Percentiles rank a stretch among this genome's conserved stretches.
phyloP scores from a whole-genome alignment of 1,140 invertebrate species.

The Xylocopa sonorina region DNA sequence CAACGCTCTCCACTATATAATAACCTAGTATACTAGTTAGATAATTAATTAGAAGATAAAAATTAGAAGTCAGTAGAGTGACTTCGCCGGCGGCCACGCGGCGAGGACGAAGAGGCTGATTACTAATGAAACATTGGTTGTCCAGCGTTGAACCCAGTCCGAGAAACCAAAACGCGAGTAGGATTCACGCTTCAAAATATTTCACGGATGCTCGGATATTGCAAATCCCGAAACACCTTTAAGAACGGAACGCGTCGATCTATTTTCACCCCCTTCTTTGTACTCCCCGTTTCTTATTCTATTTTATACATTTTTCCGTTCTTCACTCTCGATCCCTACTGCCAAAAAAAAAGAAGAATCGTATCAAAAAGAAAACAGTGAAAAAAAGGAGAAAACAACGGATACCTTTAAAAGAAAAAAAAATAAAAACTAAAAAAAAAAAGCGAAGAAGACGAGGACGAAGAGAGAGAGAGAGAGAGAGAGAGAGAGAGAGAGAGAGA shows the following conservation, averaged over 20 bases:
- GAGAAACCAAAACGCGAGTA: constrained; percentile 43
- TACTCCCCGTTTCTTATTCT: not conserved
- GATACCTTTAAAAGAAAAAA: too few species aligned
- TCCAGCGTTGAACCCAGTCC: constrained; percentile 60
- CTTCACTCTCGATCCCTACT: constrained; percentile 53
- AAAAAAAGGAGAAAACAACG: too few species aligned
- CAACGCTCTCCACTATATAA: constrained; percentile 79
- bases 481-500: too few species aligned
- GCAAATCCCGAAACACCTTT: constrained; percentile 27
- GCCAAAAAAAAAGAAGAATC: constrained; percentile 49
- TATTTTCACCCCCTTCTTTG: constrained; percentile 14
- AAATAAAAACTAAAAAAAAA: too few species aligned
- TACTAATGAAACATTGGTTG: constrained; percentile 53
- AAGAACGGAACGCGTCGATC: constrained; percentile 21
- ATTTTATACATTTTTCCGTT: constrained; percentile 39
- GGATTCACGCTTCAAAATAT: constrained; percentile 45
- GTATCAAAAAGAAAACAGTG: constrained; percentile 20
- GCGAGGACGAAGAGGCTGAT: constrained; percentile 62
- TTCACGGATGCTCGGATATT: constrained; percentile 56
- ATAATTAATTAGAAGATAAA: constrained; percentile 80
- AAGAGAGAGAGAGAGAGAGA: too few species aligned
- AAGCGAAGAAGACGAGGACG: too few species aligned
- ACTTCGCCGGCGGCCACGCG: constrained; percentile 65
- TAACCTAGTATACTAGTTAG: constrained; percentile 81
- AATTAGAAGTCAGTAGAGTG: constrained; percentile 74